Evolutionary conservation across 1,140 invertebrate species (phyloP).

Genomic region (Drosophila paulistorum): DNA sequence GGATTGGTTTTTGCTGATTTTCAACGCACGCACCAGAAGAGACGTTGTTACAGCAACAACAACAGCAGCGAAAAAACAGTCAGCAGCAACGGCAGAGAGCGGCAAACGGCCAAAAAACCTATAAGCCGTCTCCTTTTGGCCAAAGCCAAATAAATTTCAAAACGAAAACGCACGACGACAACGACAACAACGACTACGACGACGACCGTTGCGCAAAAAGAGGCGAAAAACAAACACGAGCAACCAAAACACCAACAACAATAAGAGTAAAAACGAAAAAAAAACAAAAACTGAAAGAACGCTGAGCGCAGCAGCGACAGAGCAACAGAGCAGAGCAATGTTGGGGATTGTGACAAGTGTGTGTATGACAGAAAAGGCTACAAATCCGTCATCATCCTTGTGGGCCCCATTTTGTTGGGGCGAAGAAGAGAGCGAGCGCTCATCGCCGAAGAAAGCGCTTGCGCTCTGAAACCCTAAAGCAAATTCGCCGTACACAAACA

Average conservation of each 20-base stretch:
- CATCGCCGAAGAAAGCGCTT: conserved; percentile 52
- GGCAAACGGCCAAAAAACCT: conserved; percentile 57
- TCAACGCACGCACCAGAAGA: conserved; percentile 64
- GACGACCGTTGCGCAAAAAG: conserved; percentile 67
- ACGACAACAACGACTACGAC: conserved; percentile 36
- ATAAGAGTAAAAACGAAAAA: conserved; percentile 23
- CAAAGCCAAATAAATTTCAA: conserved; percentile 83
- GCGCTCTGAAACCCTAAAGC: conserved; percentile 52
- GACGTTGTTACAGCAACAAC: conserved; percentile 5
- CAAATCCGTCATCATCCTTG: conserved; percentile 81
- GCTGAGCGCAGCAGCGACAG: conserved; percentile 29
- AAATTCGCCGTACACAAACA: conserved; percentile 47
- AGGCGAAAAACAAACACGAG: conserved; percentile 55
- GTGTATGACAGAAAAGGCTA: conserved; percentile 82
- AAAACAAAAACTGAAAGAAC: conserved; percentile 27
- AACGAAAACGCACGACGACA: conserved; percentile 60
- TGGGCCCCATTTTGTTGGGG: conserved; percentile 46
- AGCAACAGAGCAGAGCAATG: conserved; percentile 26
- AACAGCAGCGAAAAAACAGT: conserved; percentile 26
- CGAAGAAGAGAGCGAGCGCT: conserved; percentile 19
- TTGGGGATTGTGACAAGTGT: conserved; percentile 71
- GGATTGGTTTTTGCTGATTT: conserved; percentile 83
- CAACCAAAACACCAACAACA: conserved; percentile 17
- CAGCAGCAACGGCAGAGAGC: conserved; percentile 44
- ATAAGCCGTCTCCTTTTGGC: conserved; percentile 83